A percentile compares a stretch with the other conserved stretches of the same genome.
phyloP scores from a whole-genome alignment of 37 sponge, comb jelly and placozoan species.

The Mnemiopsis leidyi region DNA sequence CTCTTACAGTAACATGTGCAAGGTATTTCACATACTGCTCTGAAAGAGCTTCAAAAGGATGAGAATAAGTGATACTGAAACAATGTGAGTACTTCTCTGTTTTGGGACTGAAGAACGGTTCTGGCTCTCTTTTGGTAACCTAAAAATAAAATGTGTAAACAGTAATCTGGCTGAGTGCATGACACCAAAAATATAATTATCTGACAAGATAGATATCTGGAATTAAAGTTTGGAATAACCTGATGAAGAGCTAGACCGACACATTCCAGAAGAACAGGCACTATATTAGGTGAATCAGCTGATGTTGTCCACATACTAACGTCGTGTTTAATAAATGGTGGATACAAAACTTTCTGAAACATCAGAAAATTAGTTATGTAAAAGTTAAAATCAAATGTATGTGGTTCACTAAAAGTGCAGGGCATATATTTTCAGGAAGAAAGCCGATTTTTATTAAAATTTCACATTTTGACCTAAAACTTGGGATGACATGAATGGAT shows the following conservation, averaged over 20 bases:
- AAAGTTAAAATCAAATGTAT: too few species aligned
- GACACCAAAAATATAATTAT: too few species aligned
- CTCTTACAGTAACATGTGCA: not conserved
- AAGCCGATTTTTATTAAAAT: too few species aligned
- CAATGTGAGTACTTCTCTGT: not conserved
- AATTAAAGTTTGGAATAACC: too few species aligned
- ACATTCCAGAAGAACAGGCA: not conserved
- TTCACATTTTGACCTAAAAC: too few species aligned
- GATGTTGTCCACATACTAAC: slow-evolving; percentile 30
- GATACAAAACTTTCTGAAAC: slow-evolving; percentile 27
- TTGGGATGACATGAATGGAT: too few species aligned
- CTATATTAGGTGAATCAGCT: slow-evolving; percentile 1
- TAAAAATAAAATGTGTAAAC: too few species aligned
- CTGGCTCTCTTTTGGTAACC: not conserved
- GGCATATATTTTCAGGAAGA: too few species aligned
- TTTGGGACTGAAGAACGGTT: not conserved
- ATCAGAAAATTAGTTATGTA: not conserved
- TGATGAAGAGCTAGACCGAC: slow-evolving; percentile 44
- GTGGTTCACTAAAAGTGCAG: too few species aligned
- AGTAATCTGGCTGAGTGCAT: too few species aligned
- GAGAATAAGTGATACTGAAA: slow-evolving; percentile 5
- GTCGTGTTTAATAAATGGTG: not conserved
- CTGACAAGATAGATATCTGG: too few species aligned
- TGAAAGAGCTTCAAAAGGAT: slow-evolving; percentile 19
- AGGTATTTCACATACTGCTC: not conserved